Evolutionary conservation across 1,140 invertebrate genomes (phyloP), one percentile per base, ranked within the genome.

Genomic region (Pogonus chalceus): DNA sequence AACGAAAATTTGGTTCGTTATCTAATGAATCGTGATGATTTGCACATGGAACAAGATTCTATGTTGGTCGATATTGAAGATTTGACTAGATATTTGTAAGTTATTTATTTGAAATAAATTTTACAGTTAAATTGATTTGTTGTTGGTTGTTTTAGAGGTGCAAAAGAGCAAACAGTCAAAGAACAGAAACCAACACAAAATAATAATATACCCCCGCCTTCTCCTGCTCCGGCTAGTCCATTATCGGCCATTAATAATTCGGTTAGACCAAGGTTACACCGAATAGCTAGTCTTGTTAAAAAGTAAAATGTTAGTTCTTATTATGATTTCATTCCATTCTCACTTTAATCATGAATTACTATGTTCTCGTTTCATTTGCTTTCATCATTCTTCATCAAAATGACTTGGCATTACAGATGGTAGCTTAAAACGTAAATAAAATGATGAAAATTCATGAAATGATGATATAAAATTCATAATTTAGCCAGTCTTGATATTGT

Each of bases 11-110:
- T 96, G 23, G 91, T 96, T 2, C 82, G 88, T 65, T 79, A 90
- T 60, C 71, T 96, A 53, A 83, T 96, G 74, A 84, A 89, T 59
- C 76, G 92, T 59, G 92, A 96, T 76, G 92, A 96, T 69, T 73
- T 96, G 16, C 91, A 96, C 70, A 96, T 96, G 92, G 88, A 92
- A 58, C 93, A 96, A 72, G 94, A 97, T 72, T 95, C 93, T 14
- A 94, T 94, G 88, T 78, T 97, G 53, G 92, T 96, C 2, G 92
- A 97, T 68, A 93, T 96, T 59, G 93, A 97, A 74, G 93, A 97
- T 75, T 77, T 96, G 37, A 94, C 90, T 24, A 78, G 90, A 80
- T 94, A 90, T 71, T 73, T 91, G 87, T 92, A 75, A 86, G 84
- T 80, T 37, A 31, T 51, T 47, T n/a, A n/a, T 18, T 18, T 22